Percentiles rank a stretch among this genome's conserved stretches.
Evolutionary conservation across 2,797 vertebrate species (phyloP).

Genomic region (Macrochelys suwanniensis): DNA sequence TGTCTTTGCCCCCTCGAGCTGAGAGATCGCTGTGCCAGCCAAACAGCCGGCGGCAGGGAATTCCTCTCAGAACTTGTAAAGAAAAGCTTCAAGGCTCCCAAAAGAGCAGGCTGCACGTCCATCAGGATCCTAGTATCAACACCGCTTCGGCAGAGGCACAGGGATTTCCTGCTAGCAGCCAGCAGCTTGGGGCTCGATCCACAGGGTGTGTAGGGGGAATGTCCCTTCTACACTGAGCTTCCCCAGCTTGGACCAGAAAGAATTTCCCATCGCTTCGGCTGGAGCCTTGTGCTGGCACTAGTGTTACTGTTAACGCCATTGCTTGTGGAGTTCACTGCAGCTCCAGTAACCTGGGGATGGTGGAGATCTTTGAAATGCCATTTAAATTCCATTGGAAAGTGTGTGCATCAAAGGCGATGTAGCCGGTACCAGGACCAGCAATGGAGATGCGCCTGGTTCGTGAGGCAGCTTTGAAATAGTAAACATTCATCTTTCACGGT

Average conservation of each 20-base stretch:
- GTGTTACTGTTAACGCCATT: too few species aligned
- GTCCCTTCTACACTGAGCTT: too few species aligned
- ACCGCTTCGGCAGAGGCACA: fast-evolving
- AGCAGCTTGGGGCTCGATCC: background rate
- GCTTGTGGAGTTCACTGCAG: background rate
- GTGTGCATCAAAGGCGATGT: fast-evolving
- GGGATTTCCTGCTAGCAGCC: background rate
- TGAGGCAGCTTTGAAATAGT: background rate
- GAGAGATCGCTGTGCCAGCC: background rate
- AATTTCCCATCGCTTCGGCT: fast-evolving
- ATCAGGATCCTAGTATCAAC: fast-evolving
- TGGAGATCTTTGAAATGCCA: background rate
- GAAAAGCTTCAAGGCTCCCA: background rate
- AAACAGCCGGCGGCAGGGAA: constrained; percentile 5
- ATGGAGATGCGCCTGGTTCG: background rate
- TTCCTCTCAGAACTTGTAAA: background rate
- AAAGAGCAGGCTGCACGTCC: background rate
- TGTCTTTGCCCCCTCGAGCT: background rate
- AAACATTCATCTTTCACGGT: fast-evolving
- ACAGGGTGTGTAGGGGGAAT: too few species aligned
- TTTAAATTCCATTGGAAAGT: background rate
- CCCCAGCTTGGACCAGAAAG: background rate
- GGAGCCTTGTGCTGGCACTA: too few species aligned
- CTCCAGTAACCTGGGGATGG: background rate
- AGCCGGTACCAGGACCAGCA: background rate